A percentile compares a stretch with the other conserved stretches of the same genome.
Conservation (phyloP, 2,888 invertebrate species). For the Frankliniella fusca region DNA sequence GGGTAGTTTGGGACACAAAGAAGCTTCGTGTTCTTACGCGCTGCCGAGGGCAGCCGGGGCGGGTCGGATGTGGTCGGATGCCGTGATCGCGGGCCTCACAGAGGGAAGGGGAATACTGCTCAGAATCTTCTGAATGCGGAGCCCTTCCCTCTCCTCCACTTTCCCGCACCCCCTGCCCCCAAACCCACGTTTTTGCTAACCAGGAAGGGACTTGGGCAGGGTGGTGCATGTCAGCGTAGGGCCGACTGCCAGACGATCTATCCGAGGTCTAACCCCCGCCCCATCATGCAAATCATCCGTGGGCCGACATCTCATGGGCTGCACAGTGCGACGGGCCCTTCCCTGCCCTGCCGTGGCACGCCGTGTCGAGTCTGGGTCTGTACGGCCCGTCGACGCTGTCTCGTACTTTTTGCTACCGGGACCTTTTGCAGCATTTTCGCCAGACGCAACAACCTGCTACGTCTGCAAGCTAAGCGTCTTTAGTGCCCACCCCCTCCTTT, state of each 20-base stretch:
- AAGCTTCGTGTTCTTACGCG: not conserved
- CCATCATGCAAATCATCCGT: not conserved
- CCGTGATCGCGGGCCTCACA: not conserved
- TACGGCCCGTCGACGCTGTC: too few relatives aligned
- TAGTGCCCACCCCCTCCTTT: too few relatives aligned
- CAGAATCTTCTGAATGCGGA: not conserved
- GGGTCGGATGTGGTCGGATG: not conserved
- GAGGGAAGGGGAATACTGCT: not conserved
- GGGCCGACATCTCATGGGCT: not conserved
- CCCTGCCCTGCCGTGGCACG: too few relatives aligned
- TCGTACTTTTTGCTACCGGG: too few relatives aligned
- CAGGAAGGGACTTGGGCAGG: not conserved
- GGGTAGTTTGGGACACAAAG: not conserved
- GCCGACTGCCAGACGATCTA: not conserved
- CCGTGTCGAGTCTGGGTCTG: too few relatives aligned
- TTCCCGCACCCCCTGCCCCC: not conserved
- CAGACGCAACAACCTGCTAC: too few relatives aligned
- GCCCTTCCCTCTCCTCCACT: not conserved
- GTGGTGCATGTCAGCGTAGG: not conserved
- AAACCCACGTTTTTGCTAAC: too few relatives aligned
- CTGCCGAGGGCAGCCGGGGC: not conserved
- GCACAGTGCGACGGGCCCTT: too few relatives aligned
- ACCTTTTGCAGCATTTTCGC: too few relatives aligned
- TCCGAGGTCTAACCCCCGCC: not conserved
- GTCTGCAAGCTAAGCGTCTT: too few relatives aligned